Evolutionary conservation across 2,113 vertebrate genomes (phyloP), one percentile per base, ranked within the genome.

Genomic region (Hydropotes inermis): DNA sequence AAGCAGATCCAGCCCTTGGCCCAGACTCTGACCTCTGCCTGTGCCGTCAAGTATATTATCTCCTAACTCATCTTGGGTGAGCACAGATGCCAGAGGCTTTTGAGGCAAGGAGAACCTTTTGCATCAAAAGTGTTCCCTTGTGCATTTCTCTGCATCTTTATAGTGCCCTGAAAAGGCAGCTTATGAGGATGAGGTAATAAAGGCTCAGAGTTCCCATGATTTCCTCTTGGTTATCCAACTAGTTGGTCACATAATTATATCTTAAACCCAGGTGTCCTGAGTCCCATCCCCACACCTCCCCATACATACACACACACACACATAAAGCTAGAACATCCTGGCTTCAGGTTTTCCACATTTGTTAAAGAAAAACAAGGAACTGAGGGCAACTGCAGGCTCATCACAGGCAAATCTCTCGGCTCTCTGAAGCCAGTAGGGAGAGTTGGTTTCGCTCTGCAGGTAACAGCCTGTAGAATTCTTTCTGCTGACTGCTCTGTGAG

Each of bases 401-500:
- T 43, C 5, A 4, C n/a, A 64, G 83, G 55, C 74, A 87, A 82
- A 83, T 1, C 76, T 88, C 36, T 28, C 27, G 6, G 10, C 14
- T n/a, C 57, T 43, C 67, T 43, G 39, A 28, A 91, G 93, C 50
- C 33, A 10, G 78, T 0, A 19, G 89, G 76, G 39, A 96, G 64
- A 30, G 58, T n/a, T 17, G 21, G 12, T 33, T 70, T 43, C 0
- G 0, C 25, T n/a, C 39, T 96, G 97, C 97, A 96, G 95, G 97
- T 96, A 96, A 87, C 57, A 96, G 90, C 96, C 94, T 97, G 88
- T 39, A 25, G 12, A 87, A 74, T 91, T 95, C 96, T 96, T 96
- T 85, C 78, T 86, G 90, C 97, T 43, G 54, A 81, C 88, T 97
- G 83, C 89, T 57, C 78, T 61, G 10, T 52, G 91, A 95, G 70